Conservation (phyloP, 2,797 vertebrate genomes). For the Sorex maritimensis region DNA sequence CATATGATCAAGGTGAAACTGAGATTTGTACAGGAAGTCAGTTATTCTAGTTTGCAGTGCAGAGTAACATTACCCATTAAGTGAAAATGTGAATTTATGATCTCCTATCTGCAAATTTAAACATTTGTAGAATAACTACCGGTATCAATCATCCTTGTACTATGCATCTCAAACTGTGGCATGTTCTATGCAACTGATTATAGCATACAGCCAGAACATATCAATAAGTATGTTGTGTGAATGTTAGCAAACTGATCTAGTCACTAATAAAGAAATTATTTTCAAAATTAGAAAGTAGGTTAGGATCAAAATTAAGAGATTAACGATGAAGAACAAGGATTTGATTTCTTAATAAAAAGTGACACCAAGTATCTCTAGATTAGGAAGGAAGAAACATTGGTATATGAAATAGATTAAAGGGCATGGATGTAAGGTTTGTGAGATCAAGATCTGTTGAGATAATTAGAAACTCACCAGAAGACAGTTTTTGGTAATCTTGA, state of each 20-base stretch:
- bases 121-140: neutral
- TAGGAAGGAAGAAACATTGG: neutral
- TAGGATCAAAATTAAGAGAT: neutral
- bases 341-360: neutral
- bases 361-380: neutral
- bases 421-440: too few relatives aligned
- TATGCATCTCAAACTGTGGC: neutral
- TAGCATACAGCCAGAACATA: neutral
- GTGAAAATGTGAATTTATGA: neutral
- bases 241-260: slow-evolving; percentile 12
- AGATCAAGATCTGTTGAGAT: too few relatives aligned
- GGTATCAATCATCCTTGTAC: neutral
- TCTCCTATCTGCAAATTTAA: neutral
- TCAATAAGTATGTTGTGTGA: neutral
- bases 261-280: neutral
- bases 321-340: neutral
- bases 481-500: too few relatives aligned
- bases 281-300: neutral
- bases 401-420: neutral
- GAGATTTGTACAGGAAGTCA: slow-evolving; percentile 41
- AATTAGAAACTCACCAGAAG: too few relatives aligned
- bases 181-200: neutral
- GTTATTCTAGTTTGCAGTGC: neutral
- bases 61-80: neutral
- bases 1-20: neutral